Base-by-base conservation (phyloP, 92 coral and sea anemone species). In the Epizoanthus rinbou region DNA sequence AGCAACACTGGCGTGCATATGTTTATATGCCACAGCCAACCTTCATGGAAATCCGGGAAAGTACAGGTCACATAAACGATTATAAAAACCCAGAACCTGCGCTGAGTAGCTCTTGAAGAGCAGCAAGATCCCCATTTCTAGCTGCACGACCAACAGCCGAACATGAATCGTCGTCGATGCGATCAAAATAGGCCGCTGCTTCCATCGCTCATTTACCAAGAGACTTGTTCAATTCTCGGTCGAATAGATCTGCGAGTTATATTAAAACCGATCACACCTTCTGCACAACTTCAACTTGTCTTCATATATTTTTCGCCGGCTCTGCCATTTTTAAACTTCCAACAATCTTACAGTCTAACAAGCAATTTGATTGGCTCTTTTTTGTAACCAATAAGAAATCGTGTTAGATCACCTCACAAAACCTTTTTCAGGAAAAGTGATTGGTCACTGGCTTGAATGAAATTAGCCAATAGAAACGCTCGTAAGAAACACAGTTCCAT, bases 91-190 rank as follows among this genome's bases (percentile, higher is more conserved):
- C 47, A 9, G 11, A 13, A 89, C 92, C 92, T 86, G 57, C 50
- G 15, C 67, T 41, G 22, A 93, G 76, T 15, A 80, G 79, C 17
- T 79, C 22, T 45, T 60, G 81, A 21, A 93, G 80, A 4, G 75
- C 43, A 31, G 50, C 81, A 21, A 80, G 86, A 33, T 93, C 80
- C 28, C 97, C 97, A n/a, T 28, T 62, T 15, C 92, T 87, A 21
- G 94, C 97, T 53, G 90, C 91, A 60, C 79, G 69, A n/a, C 92
- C 97, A 43, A 89, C 90, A 52, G 69, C 75, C 50, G 94, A 88
- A 33, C 87, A 79, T 0, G 94, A 86, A 6, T 86, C 69, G 21
- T 88, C 80, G 69, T 91, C 94, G 39, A 84, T 81, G 11, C 92
- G 90, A 66, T 88, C 90, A 54, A 93, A 93, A 81, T 73, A 91